Base-by-base conservation (phyloP, 2,888 invertebrate species). In the Beris morrisii region DNA sequence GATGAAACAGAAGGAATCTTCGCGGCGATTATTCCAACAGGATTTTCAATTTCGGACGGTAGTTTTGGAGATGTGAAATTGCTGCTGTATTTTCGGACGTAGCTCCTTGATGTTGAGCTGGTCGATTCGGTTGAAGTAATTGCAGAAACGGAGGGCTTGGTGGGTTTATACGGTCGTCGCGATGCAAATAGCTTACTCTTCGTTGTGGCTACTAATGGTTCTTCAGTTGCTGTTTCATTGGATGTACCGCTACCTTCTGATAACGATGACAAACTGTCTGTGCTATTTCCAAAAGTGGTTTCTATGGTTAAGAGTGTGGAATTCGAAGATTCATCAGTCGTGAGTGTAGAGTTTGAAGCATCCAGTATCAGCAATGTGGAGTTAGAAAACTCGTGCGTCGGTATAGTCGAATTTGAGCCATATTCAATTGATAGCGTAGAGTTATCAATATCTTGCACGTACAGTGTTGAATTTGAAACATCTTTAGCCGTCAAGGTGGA, bases 91-190 rank as follows among this genome's bases (percentile, higher is more conserved):
- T 73, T 73, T 11, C 73, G 63, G 5, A 70, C 66, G 54, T 70
- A 73, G 32, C 57, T 68, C 64, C 65, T 70, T 50, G 70, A 65
- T 28, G 71, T 70, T 9, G 71, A 45, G 65, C 55, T 22, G 64
- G 69, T 38, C 64, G 58, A 32, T 59, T 57, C 65, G 58, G 70
- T 69, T 66, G 70, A 70, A 68, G 70, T 70, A 67, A 67, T 53
- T 50, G 69, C 69, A 44, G 46, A 55, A n/a, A 70, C 69, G 64
- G 71, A 72, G 65, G 72, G 73, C 71, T 72, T 70, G 70, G 74
- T 75, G 73, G 73, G 74, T 74, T 71, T 72, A 32, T 64, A 69
- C 38, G 63, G 68, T 56, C 65, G 50, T 46, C 70, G 64, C 54
- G 58, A 52, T 38, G 57, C 64, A 64, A 53, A 65, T n/a, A 70